Conservation (phyloP, 2,888 invertebrate genomes). For the Leptopterna dolabrata region DNA sequence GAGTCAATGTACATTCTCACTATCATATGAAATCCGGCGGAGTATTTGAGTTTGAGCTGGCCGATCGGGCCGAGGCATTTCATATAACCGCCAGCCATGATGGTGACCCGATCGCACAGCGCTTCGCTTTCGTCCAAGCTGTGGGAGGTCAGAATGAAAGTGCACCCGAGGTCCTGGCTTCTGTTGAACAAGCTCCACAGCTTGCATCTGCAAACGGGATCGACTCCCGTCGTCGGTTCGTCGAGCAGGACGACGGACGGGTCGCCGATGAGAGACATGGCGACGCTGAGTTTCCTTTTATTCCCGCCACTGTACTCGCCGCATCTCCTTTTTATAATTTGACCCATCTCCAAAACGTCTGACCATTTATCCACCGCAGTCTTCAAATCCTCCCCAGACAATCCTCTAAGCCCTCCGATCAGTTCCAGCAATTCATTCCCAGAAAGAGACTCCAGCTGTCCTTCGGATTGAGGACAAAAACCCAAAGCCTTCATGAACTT, state of each 20-base stretch:
- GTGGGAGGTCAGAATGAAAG: slow-evolving; percentile 85
- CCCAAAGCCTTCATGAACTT: slow-evolving; percentile 71
- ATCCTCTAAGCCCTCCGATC: slow-evolving; percentile 80
- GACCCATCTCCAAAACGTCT: slow-evolving; percentile 55
- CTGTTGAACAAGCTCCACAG: slow-evolving; percentile 83
- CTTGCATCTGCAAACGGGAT: slow-evolving; percentile 82
- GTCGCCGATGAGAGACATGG: slow-evolving; percentile 77
- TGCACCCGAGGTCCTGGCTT: slow-evolving; percentile 77
- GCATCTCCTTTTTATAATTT: slow-evolving; percentile 58
- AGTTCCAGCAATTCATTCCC: slow-evolving; percentile 79
- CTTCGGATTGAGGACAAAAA: slow-evolving; percentile 92
- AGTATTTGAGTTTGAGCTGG: slow-evolving; percentile 78
- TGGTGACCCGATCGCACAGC: slow-evolving; percentile 80
- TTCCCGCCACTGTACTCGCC: slow-evolving; percentile 77
- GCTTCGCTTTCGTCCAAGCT: slow-evolving; percentile 92
- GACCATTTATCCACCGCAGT: slow-evolving; percentile 62
- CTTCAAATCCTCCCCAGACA: slow-evolving; percentile 65
- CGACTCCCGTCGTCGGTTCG: slow-evolving; percentile 76
- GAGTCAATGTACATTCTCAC: slow-evolving; percentile 67
- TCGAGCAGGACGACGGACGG: slow-evolving; percentile 77
- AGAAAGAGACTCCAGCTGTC: slow-evolving; percentile 81
- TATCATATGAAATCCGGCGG: slow-evolving; percentile 75
- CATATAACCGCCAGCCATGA: slow-evolving; percentile 79
- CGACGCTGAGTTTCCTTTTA: slow-evolving; percentile 79
- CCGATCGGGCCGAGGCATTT: slow-evolving; percentile 80